Evolutionary conservation across 2,888 invertebrate species (phyloP).

Genomic region (Volucella inanis): DNA sequence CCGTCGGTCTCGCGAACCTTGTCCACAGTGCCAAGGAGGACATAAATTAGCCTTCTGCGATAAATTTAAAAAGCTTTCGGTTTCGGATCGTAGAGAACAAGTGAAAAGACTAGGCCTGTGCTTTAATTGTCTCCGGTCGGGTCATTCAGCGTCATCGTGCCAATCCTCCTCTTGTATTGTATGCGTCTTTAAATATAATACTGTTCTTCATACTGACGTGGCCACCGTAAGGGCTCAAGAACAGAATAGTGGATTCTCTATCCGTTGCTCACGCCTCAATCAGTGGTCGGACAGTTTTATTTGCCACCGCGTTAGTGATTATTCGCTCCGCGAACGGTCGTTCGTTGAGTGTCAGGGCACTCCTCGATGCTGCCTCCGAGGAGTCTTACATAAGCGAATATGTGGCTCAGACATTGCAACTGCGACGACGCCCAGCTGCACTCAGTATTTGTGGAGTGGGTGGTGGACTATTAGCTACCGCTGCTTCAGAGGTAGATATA

Average conservation of each 20-base stretch:
- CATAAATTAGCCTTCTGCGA: constrained; percentile 1
- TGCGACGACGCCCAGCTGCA: constrained; percentile 2
- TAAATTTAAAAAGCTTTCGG: constrained; percentile 7
- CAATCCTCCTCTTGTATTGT: constrained; percentile 4
- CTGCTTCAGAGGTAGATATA: neutral
- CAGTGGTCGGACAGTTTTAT: neutral
- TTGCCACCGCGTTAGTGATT: neutral
- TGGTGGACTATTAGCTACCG: neutral
- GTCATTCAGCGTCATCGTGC: constrained; percentile 3
- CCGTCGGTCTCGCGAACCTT: constrained; percentile 1
- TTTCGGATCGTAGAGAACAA: neutral
- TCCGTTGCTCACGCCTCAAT: neutral
- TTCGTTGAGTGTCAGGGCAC: neutral
- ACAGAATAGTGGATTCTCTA: neutral
- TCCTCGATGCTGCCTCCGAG: no score
- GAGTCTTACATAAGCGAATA: no score
- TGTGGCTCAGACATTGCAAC: no score
- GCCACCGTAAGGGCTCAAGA: neutral
- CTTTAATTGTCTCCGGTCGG: neutral
- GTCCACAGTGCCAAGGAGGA: constrained; percentile 3
- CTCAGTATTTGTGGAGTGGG: constrained; percentile 14
- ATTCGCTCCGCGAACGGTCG: neutral
- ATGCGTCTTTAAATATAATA: neutral
- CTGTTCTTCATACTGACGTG: neutral
- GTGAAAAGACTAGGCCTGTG: neutral